Base-by-base conservation (phyloP, 2,888 invertebrate genomes). In the Xanthia togata region DNA sequence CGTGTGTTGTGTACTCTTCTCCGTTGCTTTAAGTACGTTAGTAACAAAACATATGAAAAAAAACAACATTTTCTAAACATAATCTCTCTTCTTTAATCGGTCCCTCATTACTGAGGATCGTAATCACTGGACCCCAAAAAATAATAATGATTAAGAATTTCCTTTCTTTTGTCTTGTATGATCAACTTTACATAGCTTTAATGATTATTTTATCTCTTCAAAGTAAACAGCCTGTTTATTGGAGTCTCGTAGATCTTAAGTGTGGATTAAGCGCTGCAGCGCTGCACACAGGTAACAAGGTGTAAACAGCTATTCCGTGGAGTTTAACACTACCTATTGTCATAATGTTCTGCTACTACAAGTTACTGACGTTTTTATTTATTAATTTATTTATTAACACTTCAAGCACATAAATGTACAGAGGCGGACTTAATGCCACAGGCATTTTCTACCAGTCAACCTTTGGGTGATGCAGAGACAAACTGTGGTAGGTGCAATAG, bases 271-370 rank as follows among this genome's bases (percentile, higher is more conserved):
- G 8, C 50, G 47, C 47, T 47, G 20, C 47, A 47, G 75, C 76
- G 44, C 55, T 76, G 47, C 55, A 64, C 26, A 55, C 26, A 57
- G 35, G 63, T 38, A 55, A 76, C 76, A 47, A 76, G n/a, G 17
- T 64, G 76, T 47, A 35, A 63, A 75, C 12, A 35, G 23, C 53
- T 26, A 38, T 55, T 26, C 50, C 4, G 17, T 47, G 17, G 41
- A 53, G 20, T 31, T 72, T 17, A 6, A 35, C 31, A 35, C 23
- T 31, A 31, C 4, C 12, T n/a, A n/a, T 53, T 70, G 41, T 44
- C 31, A 35, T 57, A 23, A 38, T 26, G 1, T 53, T 23, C 41
- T 20, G 23, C 12, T 70, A 44, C 2, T n/a, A 17, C 12, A 14
- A 53, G 11, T 23, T 31, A 41, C 9, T 31, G 26, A 38, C 20